Percentiles rank a stretch among this genome's conserved stretches.
Evolutionary conservation across 2,888 invertebrate genomes (phyloP).

Genomic region (Tiphia femorata): DNA sequence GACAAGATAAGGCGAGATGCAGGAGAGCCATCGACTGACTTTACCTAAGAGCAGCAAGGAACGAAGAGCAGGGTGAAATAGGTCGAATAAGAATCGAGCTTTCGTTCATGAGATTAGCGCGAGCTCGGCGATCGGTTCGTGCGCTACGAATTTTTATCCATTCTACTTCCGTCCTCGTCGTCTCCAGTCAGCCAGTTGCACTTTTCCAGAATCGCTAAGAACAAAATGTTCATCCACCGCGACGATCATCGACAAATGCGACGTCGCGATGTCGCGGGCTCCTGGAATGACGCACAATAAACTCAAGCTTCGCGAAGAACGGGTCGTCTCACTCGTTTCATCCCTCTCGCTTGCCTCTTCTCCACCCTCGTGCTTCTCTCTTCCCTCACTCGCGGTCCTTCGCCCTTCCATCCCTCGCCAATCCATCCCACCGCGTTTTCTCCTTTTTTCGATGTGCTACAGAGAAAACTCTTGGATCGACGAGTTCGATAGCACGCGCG

Average conservation of each 20-base stretch:
- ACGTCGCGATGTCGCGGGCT: too few species aligned
- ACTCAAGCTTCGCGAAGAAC: constrained; percentile 21
- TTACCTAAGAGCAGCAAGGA: constrained; percentile 1
- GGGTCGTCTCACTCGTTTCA: neutral
- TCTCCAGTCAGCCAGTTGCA: constrained; percentile 4
- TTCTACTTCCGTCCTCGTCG: neutral
- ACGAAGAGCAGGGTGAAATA: neutral
- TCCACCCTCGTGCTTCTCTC: too few species aligned
- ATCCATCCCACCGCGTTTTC: too few species aligned
- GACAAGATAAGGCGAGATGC: constrained; percentile 43
- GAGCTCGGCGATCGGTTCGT: too few species aligned
- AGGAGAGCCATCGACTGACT: constrained; percentile 30
- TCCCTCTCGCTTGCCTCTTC: neutral
- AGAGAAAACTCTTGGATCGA: too few species aligned
- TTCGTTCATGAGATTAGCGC: constrained; percentile 41
- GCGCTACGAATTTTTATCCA: neutral
- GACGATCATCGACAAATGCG: constrained; percentile 37
- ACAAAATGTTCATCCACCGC: constrained; percentile 43
- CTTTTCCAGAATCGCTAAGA: constrained; percentile 24
- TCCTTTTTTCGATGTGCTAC: too few species aligned
- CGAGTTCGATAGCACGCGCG: too few species aligned
- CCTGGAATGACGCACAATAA: constrained; percentile 38
- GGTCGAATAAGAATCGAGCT: too few species aligned
- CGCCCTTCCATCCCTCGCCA: too few species aligned
- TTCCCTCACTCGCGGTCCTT: too few species aligned